Evolutionary conservation across 1,140 invertebrate species (phyloP), one percentile per base, ranked within the genome.

Genomic region (Drosophila hydei): DNA sequence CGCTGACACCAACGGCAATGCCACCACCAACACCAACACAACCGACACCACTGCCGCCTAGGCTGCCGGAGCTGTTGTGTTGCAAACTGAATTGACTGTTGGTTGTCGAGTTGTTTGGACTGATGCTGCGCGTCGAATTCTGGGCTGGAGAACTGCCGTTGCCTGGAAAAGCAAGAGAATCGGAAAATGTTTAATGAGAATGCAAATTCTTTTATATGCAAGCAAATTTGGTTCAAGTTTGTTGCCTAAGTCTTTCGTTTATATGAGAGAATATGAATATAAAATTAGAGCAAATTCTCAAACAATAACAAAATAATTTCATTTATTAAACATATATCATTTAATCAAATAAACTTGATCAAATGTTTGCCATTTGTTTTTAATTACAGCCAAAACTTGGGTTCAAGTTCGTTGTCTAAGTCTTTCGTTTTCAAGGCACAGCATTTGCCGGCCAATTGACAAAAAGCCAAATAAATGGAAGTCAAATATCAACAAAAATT

Each of bases 41-140:
- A 45, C 38, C 40, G 43, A 45, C 19, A 21, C 72, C 75, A 3
- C 55, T 67, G 43, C 81, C 80, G 30, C 85, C 90, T 72, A 91
- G 85, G 77, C 91, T 92, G 58, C 90, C 91, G 48, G 89, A 91
- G 75, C 91, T 92, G 75, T 91, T 92, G 71, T 91, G 90, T 63
- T 91, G 89, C 71, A 91, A 65, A 72, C 87, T 91, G 75, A 91
- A 92, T 89, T 91, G 90, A 75, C 90, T 91, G 72, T 89, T 91
- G 63, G 90, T 90, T 40, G 84, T 92, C 16, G 90, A 91, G 77
- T 91, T 91, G 80, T 91, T 91, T 42, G 91, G 91, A 64, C 91
- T 92, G 75, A 91, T 91, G 79, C 91, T 92, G 72, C 91, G 91
- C 64, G 91, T 91, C 76, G 91, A 91, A 91, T 91, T 92, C 79